Evolutionary conservation across 1,140 invertebrate genomes (phyloP).

Genomic region (Nymphalis io): DNA sequence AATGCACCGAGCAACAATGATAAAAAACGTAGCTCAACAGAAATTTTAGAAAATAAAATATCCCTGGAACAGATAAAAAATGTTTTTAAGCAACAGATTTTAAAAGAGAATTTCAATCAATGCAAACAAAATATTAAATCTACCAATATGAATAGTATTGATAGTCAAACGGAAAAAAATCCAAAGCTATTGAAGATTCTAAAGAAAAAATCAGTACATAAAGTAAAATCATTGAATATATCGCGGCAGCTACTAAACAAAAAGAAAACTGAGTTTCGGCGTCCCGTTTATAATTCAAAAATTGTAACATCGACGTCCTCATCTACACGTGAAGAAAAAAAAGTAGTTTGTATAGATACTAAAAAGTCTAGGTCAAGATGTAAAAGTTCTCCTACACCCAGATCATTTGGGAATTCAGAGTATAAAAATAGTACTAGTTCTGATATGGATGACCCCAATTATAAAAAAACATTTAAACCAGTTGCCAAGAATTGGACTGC

Average conservation of each 20-base stretch:
- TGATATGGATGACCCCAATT: constrained; percentile 6
- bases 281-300: constrained; percentile 13
- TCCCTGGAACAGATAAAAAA: constrained; percentile 71
- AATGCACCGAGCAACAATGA: constrained; percentile 65
- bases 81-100: constrained; percentile 58
- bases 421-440: constrained; percentile 31
- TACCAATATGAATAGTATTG: constrained; percentile 25
- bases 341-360: background rate
- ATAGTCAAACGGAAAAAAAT: constrained; percentile 37
- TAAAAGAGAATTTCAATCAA: constrained; percentile 41
- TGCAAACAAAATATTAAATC: constrained; percentile 1
- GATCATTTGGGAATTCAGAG: constrained; percentile 31
- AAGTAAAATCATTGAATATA: constrained; percentile 73
- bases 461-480: constrained; percentile 11
- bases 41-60: constrained; percentile 50
- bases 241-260: constrained; percentile 54
- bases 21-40: constrained; percentile 25
- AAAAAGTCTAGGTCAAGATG: constrained; percentile 26
- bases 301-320: constrained; percentile 38
- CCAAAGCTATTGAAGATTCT: constrained; percentile 33
- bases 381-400: constrained; percentile 46
- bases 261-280: constrained; percentile 27
- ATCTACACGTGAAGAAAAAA: constrained; percentile 31
- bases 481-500: background rate
- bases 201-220: constrained; percentile 59